Evolutionary conservation across 2,888 invertebrate genomes (phyloP).

Genomic region (Hirtodrosophila cameraria): DNA sequence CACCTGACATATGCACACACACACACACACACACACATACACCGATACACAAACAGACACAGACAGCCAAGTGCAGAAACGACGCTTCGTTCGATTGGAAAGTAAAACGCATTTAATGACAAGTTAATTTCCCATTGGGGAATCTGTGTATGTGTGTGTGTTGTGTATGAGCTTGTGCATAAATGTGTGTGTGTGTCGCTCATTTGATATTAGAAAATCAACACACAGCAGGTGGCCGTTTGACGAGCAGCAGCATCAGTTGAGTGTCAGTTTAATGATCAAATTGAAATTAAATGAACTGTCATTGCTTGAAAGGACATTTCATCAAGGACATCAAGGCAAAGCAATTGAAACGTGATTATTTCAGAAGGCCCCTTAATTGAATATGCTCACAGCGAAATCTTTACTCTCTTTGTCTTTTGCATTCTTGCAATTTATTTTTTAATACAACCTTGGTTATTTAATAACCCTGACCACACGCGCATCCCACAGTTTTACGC

Average conservation of each 20-base stretch:
- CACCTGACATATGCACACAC: constrained; percentile 60
- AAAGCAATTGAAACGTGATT: background rate
- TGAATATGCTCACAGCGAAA: no score
- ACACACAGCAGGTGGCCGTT: constrained; percentile 42
- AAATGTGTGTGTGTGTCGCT: constrained; percentile 7
- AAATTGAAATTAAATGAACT: constrained; percentile 64
- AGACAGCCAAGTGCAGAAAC: constrained; percentile 21
- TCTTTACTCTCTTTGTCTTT: no score
- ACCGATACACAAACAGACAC: background rate
- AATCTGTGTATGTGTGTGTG: background rate
- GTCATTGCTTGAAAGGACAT: constrained; percentile 48
- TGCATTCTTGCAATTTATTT: no score
- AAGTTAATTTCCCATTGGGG: constrained; percentile 58
- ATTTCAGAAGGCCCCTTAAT: no score
- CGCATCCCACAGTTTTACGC: no score
- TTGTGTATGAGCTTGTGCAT: background rate
- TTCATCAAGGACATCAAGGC: no score
- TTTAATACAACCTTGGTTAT: no score
- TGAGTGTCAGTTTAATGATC: constrained; percentile 60
- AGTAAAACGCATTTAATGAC: constrained; percentile 66
- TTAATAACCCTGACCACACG: no score
- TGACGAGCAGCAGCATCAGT: constrained; percentile 32
- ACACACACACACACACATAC: background rate
- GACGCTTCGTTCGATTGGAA: constrained; percentile 24
- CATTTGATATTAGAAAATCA: constrained; percentile 57